Conservation (phyloP, 2,113 vertebrate species). For the Enhydra lutris region DNA sequence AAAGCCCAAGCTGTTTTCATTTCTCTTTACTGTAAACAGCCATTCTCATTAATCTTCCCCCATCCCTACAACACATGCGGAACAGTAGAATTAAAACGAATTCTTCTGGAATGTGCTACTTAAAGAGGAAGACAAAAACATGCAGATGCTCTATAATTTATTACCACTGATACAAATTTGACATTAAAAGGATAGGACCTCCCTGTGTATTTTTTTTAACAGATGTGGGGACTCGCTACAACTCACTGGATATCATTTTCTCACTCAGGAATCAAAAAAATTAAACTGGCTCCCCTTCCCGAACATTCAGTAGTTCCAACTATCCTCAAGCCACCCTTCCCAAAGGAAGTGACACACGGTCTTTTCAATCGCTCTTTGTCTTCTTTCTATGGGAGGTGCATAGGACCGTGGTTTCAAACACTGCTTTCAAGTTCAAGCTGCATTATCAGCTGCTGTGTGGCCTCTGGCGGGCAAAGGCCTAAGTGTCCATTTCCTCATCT, state of each 20-base stretch:
- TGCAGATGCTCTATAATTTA: background rate
- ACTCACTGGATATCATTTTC: background rate
- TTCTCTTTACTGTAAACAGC: conserved; percentile 8
- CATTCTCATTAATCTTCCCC: background rate
- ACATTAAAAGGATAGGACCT: background rate
- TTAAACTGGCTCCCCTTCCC: background rate
- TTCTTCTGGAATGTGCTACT: background rate
- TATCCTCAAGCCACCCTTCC: background rate
- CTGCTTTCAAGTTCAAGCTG: background rate
- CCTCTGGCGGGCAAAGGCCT: background rate
- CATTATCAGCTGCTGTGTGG: background rate
- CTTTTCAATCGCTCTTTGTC: background rate
- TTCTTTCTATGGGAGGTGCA: background rate
- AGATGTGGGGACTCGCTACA: background rate
- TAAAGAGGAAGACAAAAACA: background rate
- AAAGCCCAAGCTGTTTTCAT: background rate
- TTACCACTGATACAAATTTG: background rate
- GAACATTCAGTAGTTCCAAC: background rate
- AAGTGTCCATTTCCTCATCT: background rate
- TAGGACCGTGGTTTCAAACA: background rate
- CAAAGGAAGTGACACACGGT: background rate
- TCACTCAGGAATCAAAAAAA: background rate
- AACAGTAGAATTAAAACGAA: background rate
- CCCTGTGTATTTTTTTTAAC: background rate
- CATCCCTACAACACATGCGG: background rate